Base-by-base conservation (phyloP, 2,888 invertebrate species). In the Leptura quadrifasciata region DNA sequence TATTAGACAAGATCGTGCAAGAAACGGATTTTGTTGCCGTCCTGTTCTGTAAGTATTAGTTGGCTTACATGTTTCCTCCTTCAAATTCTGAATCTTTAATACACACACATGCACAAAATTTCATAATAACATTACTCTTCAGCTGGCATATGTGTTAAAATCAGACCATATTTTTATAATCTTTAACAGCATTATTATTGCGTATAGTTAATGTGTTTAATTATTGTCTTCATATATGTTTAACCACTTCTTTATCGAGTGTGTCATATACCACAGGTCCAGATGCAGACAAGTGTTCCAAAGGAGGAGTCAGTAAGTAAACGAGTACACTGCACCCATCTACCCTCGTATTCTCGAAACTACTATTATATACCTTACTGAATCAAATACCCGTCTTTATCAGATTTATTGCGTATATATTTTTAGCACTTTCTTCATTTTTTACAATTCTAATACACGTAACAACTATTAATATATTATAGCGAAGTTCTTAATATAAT, bases 11-110 rank as follows among this genome's bases (percentile, higher is more conserved):
- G 90, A 96, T 97, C 86, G 95, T 97, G 80, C 96, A 96, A 89
- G 97, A 97, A 83, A 96, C 96, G 24, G 95, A 96, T 84, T 97
- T 95, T 88, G 96, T 97, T 83, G 97, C 97, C 74, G 97, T 97
- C 83, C 92, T 97, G 86, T 97, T 97, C 91, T 97, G 97, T 97
- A 93, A 96, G 97, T 96, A 91, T 85, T 82, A 79, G 80, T 20
- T 8, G 2, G 20, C 52, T n/a, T 18, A 31, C n/a, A 54, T 2
- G 2, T 18, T 63, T 15, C 31, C 24, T 1, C 31, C 20, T 27
- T 52, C 27, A 8, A 54, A 39, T 20, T 58, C 5, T 15, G 8
- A 24, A 24, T 21, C 52, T 20, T 20, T 9, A 31, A 31, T 12
- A 24, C 63, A 63, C 63, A 39, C 65, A 65, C 65, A n/a, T 65